These are phyloP conservation scores for Schmidtea mediterranea DNA, from an alignment of 1,140 invertebrate species.

Conservation along the genomic window DNA sequence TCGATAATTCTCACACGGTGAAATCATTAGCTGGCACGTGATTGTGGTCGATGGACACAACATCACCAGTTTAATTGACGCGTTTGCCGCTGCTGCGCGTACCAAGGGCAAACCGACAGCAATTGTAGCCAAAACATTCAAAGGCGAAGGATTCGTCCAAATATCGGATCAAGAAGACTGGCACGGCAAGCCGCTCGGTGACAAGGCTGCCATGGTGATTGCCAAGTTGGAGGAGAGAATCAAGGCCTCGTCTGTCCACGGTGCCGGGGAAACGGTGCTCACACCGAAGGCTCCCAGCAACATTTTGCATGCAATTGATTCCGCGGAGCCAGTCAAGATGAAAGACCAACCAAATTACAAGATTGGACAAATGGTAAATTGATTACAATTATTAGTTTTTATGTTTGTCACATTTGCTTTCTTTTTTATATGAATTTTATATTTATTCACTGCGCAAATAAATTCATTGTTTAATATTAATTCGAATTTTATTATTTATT, in stretches of 20 bases:
- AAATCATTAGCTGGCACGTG: constrained; percentile 36
- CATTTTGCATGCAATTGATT: not conserved
- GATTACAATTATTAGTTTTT: too few relatives aligned
- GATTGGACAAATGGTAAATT: constrained; percentile 3
- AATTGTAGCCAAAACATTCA: constrained; percentile 75
- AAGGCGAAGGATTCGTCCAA: constrained; percentile 30
- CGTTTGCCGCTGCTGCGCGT: constrained; percentile 39
- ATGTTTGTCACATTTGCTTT: too few relatives aligned
- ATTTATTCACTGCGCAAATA: too few relatives aligned
- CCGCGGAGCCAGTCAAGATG: constrained; percentile 4
- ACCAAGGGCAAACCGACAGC: constrained; percentile 62
- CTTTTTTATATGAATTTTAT: too few relatives aligned
- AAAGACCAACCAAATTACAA: not conserved
- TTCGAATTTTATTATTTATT: too few relatives aligned
- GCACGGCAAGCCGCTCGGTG: constrained; percentile 81
- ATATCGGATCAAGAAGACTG: constrained; percentile 78
- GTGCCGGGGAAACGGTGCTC: constrained; percentile 10
- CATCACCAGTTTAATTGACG: constrained; percentile 54
- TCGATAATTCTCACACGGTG: constrained; percentile 1
- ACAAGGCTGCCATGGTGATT: constrained; percentile 41
- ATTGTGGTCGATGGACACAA: constrained; percentile 85
- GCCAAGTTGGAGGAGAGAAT: constrained; percentile 34
- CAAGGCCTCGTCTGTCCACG: constrained; percentile 11
- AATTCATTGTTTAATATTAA: too few relatives aligned
- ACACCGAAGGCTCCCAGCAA: constrained; percentile 9